Conservation (phyloP, 2,113 vertebrate genomes). For the Corythornis vintsioides region DNA sequence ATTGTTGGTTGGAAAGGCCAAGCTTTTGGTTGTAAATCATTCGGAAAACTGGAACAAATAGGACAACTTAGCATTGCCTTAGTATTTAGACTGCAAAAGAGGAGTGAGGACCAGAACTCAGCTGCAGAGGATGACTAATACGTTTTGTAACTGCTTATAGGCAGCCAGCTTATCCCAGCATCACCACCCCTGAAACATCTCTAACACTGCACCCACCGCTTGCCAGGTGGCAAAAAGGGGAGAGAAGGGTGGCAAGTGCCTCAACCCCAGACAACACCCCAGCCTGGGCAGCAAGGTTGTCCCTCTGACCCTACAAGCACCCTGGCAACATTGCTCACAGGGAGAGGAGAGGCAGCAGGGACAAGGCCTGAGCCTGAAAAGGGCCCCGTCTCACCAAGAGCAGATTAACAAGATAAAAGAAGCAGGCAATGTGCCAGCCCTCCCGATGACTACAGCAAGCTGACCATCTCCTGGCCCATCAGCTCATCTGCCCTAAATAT, state of each 20-base stretch:
- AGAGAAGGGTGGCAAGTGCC: neutral
- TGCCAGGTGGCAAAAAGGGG: neutral
- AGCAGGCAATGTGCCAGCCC: neutral
- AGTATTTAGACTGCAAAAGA: neutral
- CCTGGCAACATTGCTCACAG: accelerated
- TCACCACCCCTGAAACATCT: neutral
- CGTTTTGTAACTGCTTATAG: neutral
- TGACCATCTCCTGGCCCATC: neutral
- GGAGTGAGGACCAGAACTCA: neutral
- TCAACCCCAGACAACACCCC: neutral
- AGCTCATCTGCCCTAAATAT: neutral
- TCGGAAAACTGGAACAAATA: neutral
- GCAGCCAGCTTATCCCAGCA: neutral
- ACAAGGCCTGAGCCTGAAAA: accelerated
- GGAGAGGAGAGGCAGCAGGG: accelerated
- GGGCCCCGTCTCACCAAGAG: accelerated
- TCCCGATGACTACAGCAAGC: neutral
- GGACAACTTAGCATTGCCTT: neutral
- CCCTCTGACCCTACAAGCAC: neutral
- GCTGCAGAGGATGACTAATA: neutral
- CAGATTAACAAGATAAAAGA: neutral
- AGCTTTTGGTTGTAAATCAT: slow-evolving; percentile 8
- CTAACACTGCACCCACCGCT: neutral
- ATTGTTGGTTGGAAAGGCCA: neutral
- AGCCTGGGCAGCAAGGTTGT: accelerated